Evolutionary conservation across 2,888 invertebrate genomes (phyloP).

Genomic region (Pristionchus japonicus): DNA sequence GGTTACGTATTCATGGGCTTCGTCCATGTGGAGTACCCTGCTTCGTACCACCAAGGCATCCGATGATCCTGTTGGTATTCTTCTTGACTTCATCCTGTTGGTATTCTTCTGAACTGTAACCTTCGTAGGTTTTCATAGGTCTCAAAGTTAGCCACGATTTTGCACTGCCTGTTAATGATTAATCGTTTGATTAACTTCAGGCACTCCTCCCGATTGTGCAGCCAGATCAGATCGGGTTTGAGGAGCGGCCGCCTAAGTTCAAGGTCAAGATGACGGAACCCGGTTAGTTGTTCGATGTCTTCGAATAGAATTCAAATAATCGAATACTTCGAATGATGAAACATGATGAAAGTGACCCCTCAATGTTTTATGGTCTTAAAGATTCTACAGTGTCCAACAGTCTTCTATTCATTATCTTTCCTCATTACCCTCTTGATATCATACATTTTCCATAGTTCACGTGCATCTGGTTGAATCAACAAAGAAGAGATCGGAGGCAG

Average conservation of each 20-base stretch:
- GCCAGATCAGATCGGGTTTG: slow-evolving; percentile 31
- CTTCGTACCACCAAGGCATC: not conserved
- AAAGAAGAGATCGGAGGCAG: not conserved
- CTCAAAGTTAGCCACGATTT: too few relatives aligned
- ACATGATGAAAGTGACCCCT: too few relatives aligned
- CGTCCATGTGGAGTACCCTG: not conserved
- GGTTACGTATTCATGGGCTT: not conserved
- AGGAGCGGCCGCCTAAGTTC: slow-evolving; percentile 20
- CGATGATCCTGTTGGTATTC: not conserved
- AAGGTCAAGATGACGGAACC: slow-evolving; percentile 33
- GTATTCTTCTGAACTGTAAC: too few relatives aligned
- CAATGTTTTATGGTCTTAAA: too few relatives aligned
- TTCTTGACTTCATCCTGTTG: too few relatives aligned
- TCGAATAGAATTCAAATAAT: too few relatives aligned
- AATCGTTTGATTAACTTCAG: not conserved
- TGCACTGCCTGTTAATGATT: too few relatives aligned
- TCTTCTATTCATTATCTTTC: too few relatives aligned
- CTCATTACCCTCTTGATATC: too few relatives aligned
- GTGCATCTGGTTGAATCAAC: slow-evolving; percentile 14
- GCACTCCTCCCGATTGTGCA: not conserved
- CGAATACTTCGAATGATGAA: too few relatives aligned
- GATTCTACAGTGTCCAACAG: too few relatives aligned
- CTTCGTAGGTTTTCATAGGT: too few relatives aligned
- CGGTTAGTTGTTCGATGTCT: slow-evolving; percentile 1
- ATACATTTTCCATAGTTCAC: not conserved